Base-by-base conservation (phyloP, 2,113 vertebrate genomes). In the Quiscalus mexicanus region DNA sequence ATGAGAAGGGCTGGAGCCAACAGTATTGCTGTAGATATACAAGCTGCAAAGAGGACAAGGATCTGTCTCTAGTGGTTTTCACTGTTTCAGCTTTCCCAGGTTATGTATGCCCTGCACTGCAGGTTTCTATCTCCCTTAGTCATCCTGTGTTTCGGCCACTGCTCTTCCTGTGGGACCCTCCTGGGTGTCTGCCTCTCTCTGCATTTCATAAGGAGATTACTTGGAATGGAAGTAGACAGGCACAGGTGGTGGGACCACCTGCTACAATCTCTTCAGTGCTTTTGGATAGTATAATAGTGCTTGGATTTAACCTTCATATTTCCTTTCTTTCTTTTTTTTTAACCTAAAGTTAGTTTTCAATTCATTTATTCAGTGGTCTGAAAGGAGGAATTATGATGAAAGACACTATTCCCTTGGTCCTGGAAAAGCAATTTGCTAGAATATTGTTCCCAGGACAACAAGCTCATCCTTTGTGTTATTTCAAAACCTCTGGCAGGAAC, bases 161-260 rank as follows among this genome's bases (percentile, higher is more conserved):
- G 62, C 60, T 68, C 52, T 92, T 96, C 93, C 95, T 90, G 49
- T 89, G 93, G 76, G 92, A 92, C n/a, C 44, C 76, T 94, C 88
- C 85, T 1, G 37, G 56, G 44, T 53, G 79, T 90, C 95, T 92
- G 76, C 86, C 89, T 49, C 80, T 93, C 83, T 73, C 56, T 78
- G 68, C 88, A 94, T 95, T 94, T 15, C 49, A 86, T 74, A 90
- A 90, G 88, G 88, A 94, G 83, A 96, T 92, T 93, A 88, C 74
- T 56, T 79, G 83, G 60, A 86, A 71, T 92, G 44, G 60, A 95
- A 89, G 80, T 10, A 75, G 96, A 93, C 82, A 94, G 67, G 80
- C 76, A 90, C 95, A 94, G 88, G 92, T 96, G 88, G 90, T 45
- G 49, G 28, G 60, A 90, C 86, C 93, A 96, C 92, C 93, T 96